Base-by-base conservation (phyloP, 2,113 vertebrate genomes). In the Erinaceus europaeus region DNA sequence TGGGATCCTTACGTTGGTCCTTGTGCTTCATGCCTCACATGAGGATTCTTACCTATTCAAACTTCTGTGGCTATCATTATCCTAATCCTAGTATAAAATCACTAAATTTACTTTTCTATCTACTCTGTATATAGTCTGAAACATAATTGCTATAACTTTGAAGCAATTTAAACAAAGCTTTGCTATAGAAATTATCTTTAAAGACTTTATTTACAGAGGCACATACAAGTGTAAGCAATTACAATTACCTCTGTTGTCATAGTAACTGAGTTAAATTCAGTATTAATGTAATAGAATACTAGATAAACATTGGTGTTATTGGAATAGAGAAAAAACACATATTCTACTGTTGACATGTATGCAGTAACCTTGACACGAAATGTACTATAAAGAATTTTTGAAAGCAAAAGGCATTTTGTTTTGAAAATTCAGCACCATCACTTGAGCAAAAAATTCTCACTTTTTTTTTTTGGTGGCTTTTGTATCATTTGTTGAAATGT, bases 81-180 rank as follows among this genome's bases (percentile, higher is more conserved):
- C 50, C 27, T 42, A n/a, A 72, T 21, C 4, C 46, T 73, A 13
- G 23, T 40, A 17, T 75, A 36, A 36, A 75, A 53, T 81, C 82
- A 72, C 62, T 36, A 69, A 64, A 77, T 91, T 69, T 76, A 46
- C 36, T 67, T 71, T 94, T 64, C 59, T 90, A 29, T 82, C 40
- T 59, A 48, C 27, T 86, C 29, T 77, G 50, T 17, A 84, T 38
- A 73, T 44, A 52, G 79, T 48, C 23, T 13, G 81, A 92, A 59
- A 42, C 17, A 71, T 72, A 91, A 90, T 84, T 86, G 69, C 65
- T 75, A 0, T 78, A 94, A 91, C 69, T 90, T 76, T 76, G 81
- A 92, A 87, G 40, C 78, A 91, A 93, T 91, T 92, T 93, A 79
- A 90, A 89, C 84, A 91, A 82, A 84, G 71, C 29, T 76, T 93